These are phyloP conservation scores for Tichodroma muraria DNA, from an alignment of 2,113 vertebrate species.

Conservation along the genomic window DNA sequence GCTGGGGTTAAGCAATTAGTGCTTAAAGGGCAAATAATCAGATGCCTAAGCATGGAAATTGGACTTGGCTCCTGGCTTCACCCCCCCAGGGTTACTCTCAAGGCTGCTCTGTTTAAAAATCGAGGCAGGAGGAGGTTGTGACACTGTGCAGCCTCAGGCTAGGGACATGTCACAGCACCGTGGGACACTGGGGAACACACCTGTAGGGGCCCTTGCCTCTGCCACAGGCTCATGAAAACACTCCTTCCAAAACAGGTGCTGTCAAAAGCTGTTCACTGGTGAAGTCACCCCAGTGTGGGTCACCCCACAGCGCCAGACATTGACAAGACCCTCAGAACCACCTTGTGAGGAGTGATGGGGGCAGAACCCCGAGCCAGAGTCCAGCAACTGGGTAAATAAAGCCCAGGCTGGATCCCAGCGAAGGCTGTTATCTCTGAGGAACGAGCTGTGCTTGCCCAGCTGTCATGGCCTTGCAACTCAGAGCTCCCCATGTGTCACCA, in stretches of 20 bases:
- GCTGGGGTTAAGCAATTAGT: background rate
- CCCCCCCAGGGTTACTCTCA: background rate
- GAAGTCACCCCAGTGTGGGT: background rate
- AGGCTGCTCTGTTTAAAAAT: background rate
- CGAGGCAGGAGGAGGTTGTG: background rate
- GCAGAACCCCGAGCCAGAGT: background rate
- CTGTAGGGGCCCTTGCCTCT: background rate
- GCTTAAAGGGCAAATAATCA: background rate
- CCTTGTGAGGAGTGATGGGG: background rate
- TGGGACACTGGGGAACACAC: background rate
- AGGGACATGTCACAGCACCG: background rate
- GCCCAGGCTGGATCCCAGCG: background rate
- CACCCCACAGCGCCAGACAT: background rate
- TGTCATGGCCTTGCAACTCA: background rate
- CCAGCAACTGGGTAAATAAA: background rate
- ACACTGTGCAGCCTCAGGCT: background rate
- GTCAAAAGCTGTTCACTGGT: background rate
- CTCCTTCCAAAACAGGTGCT: background rate
- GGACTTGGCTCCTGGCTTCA: rapidly evolving
- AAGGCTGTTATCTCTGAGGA: slow-evolving; percentile 12
- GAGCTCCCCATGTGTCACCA: background rate
- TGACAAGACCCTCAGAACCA: rapidly evolving
- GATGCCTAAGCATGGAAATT: background rate
- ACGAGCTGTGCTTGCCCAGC: background rate
- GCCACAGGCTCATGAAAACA: background rate